Evolutionary conservation across 2,888 invertebrate genomes (phyloP).

Genomic region (Chelonus formosanus): DNA sequence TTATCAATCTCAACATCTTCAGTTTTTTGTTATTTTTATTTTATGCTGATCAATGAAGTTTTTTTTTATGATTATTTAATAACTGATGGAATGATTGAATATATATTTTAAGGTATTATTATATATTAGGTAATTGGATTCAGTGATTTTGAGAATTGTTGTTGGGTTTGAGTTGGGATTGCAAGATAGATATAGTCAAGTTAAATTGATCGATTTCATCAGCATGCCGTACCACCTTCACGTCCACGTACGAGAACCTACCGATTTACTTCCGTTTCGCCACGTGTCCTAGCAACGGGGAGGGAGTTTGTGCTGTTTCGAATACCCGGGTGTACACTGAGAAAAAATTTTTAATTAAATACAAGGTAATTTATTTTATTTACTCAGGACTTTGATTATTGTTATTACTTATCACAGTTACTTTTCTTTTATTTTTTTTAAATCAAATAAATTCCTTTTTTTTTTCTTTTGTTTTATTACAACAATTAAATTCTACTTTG

Average conservation of each 20-base stretch:
- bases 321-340: background rate
- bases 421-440: too few relatives aligned
- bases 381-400: too few relatives aligned
- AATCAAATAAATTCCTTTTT: too few relatives aligned
- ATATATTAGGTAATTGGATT: conserved; percentile 8
- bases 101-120: too few relatives aligned
- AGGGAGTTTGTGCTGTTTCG: conserved; percentile 12
- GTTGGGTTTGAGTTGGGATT: background rate
- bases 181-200: background rate
- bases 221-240: conserved; percentile 34
- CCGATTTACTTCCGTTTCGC: conserved; percentile 32
- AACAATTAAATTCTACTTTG: too few relatives aligned
- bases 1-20: conserved; percentile 23
- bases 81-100: too few relatives aligned
- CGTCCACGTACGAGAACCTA: conserved; percentile 19
- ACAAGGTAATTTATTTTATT: too few relatives aligned
- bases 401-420: too few relatives aligned
- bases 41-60: conserved; percentile 5
- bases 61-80: too few relatives aligned
- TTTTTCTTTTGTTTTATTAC: too few relatives aligned
- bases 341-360: too few relatives aligned
- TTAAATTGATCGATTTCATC: conserved; percentile 34
- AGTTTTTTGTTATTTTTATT: conserved; percentile 17
- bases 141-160: conserved; percentile 1
- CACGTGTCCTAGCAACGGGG: conserved; percentile 32